These are phyloP conservation scores for Steinernema khuongi DNA, from an alignment of 1,140 invertebrate species.

Conservation along the genomic window DNA sequence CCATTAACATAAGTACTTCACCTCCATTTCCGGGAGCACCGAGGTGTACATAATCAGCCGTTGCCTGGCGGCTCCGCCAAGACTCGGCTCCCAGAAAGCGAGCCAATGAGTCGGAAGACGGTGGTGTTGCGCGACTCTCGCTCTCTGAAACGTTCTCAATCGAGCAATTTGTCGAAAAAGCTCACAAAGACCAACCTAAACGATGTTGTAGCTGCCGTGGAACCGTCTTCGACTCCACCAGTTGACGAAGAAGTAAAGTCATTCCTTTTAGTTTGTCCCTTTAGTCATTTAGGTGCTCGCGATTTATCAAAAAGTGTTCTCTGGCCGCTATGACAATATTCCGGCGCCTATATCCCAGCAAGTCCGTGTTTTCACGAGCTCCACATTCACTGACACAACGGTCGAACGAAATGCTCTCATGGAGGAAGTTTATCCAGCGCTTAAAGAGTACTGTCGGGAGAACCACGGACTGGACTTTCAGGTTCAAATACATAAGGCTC, in stretches of 20 bases:
- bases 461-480: slow-evolving; percentile 98
- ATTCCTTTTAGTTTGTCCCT: background rate
- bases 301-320: slow-evolving; percentile 76
- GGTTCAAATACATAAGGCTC: slow-evolving; percentile 63
- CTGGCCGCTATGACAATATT: slow-evolving; percentile 77
- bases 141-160: background rate
- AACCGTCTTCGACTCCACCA: background rate
- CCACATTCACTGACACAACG: slow-evolving; percentile 94
- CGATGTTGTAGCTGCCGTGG: background rate
- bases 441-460: slow-evolving; percentile 93
- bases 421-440: slow-evolving; percentile 92
- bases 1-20: background rate
- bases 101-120: background rate
- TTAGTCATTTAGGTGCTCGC: slow-evolving; percentile 32
- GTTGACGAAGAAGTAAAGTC: slow-evolving; percentile 13
- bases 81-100: background rate
- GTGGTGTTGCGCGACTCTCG: background rate
- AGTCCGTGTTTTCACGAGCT: slow-evolving; percentile 94
- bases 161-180: background rate
- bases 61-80: background rate
- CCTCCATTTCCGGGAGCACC: background rate
- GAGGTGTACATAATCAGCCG: background rate
- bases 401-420: slow-evolving; percentile 94
- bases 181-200: background rate
- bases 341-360: slow-evolving; percentile 94